These are phyloP conservation scores for Loripinus fragilis DNA, from an alignment of 2,888 invertebrate genomes.

Conservation along the genomic window DNA sequence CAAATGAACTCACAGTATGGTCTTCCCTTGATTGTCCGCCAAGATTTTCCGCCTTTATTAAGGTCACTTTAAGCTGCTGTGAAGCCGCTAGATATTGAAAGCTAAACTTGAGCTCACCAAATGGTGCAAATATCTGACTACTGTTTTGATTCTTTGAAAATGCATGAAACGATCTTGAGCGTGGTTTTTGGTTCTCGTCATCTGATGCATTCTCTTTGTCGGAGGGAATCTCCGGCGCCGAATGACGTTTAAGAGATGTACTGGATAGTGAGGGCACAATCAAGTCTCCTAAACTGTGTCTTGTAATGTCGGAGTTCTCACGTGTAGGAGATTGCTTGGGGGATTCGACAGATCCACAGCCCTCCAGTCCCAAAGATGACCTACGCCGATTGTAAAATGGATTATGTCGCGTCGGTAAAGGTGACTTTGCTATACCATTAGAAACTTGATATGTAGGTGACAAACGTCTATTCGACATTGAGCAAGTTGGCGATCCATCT, in stretches of 20 bases:
- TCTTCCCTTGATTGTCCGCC: constrained; percentile 80
- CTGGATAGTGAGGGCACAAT: constrained; percentile 36
- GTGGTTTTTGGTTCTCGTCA: constrained; percentile 40
- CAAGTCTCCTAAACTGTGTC: constrained; percentile 56
- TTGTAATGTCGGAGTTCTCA: constrained; percentile 33
- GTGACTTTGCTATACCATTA: constrained; percentile 35
- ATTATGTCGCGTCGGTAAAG: constrained; percentile 60
- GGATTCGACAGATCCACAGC: constrained; percentile 29
- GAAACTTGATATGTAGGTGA: constrained; percentile 46
- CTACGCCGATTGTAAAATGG: constrained; percentile 71
- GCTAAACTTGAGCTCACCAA: constrained; percentile 81
- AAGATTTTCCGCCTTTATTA: constrained; percentile 80
- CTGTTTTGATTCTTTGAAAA: constrained; percentile 33
- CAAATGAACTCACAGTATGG: constrained; percentile 81
- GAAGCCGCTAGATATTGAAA: constrained; percentile 83
- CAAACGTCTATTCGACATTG: constrained; percentile 38
- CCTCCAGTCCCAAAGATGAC: constrained; percentile 65
- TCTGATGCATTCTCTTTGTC: constrained; percentile 24
- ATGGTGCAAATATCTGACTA: constrained; percentile 61
- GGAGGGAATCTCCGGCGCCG: constrained; percentile 64
- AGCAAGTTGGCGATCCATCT: neutral
- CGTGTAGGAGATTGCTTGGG: constrained; percentile 34
- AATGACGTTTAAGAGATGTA: constrained; percentile 66
- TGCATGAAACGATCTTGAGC: constrained; percentile 52
- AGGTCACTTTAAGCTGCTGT: constrained; percentile 82